These are phyloP conservation scores for Phalacrocorax aristotelis DNA, from an alignment of 2,113 vertebrate species.

Conservation along the genomic window DNA sequence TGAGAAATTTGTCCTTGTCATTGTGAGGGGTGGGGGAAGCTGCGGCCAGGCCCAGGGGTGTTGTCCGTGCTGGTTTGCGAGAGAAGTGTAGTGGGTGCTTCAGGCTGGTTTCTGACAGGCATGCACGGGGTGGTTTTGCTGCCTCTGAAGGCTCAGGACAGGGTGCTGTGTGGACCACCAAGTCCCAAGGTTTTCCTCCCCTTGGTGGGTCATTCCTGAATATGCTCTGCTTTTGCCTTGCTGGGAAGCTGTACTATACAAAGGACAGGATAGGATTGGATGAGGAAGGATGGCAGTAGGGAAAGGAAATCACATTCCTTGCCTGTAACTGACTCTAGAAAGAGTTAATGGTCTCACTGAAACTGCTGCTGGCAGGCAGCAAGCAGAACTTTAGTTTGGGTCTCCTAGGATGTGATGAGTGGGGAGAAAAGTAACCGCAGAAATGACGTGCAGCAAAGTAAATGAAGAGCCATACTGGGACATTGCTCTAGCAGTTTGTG, in stretches of 20 bases:
- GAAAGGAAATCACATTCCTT: background rate
- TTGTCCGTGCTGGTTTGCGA: background rate
- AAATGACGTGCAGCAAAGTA: background rate
- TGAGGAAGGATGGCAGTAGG: background rate
- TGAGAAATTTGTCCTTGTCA: background rate
- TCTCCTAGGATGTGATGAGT: background rate
- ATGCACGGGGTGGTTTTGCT: fast-evolving
- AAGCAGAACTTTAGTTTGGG: background rate
- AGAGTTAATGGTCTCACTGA: background rate
- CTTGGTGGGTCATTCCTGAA: fast-evolving
- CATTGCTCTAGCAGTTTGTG: background rate
- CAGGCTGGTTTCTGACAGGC: background rate
- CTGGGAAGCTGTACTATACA: background rate
- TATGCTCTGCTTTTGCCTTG: background rate
- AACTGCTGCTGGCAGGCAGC: background rate
- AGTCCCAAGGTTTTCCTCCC: background rate
- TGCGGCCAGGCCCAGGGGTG: background rate
- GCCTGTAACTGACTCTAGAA: background rate
- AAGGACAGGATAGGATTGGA: background rate
- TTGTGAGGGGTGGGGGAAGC: background rate
- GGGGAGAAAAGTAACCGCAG: background rate
- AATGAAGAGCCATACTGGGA: background rate
- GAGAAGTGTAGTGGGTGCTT: background rate
- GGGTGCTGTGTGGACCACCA: background rate
- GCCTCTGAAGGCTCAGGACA: background rate